Base-by-base conservation (phyloP, 2,797 vertebrate species). In the Parambassis ranga region DNA sequence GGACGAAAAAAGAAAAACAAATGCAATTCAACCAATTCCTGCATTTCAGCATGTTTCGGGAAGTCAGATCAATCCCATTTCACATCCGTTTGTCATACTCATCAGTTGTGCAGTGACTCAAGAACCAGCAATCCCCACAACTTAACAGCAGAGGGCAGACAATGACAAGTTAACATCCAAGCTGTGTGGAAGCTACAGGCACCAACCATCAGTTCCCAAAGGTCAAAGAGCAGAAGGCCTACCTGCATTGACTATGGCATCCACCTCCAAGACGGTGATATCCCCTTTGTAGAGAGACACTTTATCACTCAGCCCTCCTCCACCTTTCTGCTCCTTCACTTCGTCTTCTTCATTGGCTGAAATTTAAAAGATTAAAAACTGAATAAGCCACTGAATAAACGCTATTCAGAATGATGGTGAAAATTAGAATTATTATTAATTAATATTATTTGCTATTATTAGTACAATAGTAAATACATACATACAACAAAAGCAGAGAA, bases 181-280 rank as follows among this genome's bases (percentile, higher is more conserved):
- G 15, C 51, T 27, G 18, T 35, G 9, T 47, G 10, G 23, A 53
- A 50, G 52, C 46, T 27, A 47, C 22, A 49, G 28, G 56, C 2
- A 15, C 3, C 10, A 32, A 14, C 27, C 10, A 58, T 33, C 19
- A 65, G 39, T 24, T 60, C 23, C 10, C 18, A 43, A 26, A 44
- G 35, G 52, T 66, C 7, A 75, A 43, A 59, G 35, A 5, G 4
- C 2, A 74, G 26, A 79, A 30, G 53, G 78, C 96, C 90, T 93
- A 99, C 98, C 98, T 49, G 97, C 97, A 90, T 99, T 99, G 81
- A 99, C 97, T 18, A 99, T 95, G 77, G 96, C 96, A 46, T 99
- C 97, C 71, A 97, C 86, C 84, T 99, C 97, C 69, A 99, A 91
- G 71, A 94, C 73, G 0, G 98, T 99, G 64, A 99, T 99, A 84